Conservation (phyloP, 2,888 invertebrate genomes). For the Leptopterna dolabrata region DNA sequence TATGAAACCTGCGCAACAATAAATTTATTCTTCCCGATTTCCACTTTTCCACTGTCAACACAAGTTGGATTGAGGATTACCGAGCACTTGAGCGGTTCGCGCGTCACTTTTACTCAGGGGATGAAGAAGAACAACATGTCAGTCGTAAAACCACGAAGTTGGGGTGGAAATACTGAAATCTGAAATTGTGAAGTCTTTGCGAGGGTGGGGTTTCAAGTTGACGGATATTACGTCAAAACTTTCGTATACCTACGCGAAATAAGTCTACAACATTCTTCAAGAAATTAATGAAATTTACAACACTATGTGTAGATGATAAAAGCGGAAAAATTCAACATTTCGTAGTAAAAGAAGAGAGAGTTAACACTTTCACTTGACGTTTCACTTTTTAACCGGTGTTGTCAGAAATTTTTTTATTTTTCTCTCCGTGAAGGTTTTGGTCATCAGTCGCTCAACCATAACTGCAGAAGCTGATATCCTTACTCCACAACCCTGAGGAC, state of each 20-base stretch:
- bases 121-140: neutral
- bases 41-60: neutral
- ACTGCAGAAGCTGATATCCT: neutral
- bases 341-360: neutral
- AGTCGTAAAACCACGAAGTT: no score
- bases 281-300: neutral
- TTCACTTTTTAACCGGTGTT: neutral
- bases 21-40: neutral
- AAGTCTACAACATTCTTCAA: neutral
- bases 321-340: neutral
- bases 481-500: neutral
- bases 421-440: neutral
- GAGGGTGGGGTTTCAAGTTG: neutral
- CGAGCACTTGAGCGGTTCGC: neutral
- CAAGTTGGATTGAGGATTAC: neutral
- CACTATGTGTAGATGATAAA: neutral
- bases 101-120: neutral
- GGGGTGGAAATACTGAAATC: no score
- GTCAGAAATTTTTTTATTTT: neutral
- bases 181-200: neutral
- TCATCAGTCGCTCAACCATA: neutral
- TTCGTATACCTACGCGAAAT: neutral
- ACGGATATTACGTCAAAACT: neutral
- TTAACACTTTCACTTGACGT: neutral
- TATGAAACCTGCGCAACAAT: constrained; percentile 9